Base-by-base conservation (phyloP, 2,888 invertebrate species). In the Unio delphinus region DNA sequence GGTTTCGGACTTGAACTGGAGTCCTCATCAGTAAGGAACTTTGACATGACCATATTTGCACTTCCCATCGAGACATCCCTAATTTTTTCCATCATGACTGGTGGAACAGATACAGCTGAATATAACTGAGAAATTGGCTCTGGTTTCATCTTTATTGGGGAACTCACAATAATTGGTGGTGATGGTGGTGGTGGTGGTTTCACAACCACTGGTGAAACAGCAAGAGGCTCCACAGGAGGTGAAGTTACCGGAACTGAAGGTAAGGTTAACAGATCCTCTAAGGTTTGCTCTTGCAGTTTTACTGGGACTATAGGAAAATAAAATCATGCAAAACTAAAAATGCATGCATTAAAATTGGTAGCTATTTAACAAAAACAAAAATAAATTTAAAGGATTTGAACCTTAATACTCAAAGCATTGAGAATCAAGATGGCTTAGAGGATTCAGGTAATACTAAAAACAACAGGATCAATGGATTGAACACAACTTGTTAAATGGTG, bases 1-100 rank as follows among this genome's bases (percentile, higher is more conserved):
- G 85, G 83, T 73, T 84, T 84, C 56, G 87, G 87, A 79, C 87
- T 88, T 66, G 80, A 66, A 61, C 68, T 82, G 1, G 82, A 81
- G n/a, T 87, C 88, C 54, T 81, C 83, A 67, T 81, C 81, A 54
- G 85, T 75, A 60, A 75, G 76, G 65, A 86, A 83, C 34, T 79
- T 74, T 20, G 75, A 65, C 45, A 69, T 64, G 7, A 69, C 68
- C 61, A 72, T 70, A 61, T 70, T 58, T 61, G 66, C 71, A 23
- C 69, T 72, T 65, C 75, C 73, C 59, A 67, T 67, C 59, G 65
- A 64, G 28, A 72, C 66, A 66, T 67, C 71, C n/a, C 74, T 70
- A 20, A 68, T 69, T 23, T 72, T 72, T 3, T 74, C 69, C 55
- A 69, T 65, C 26, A 70, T 66, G 54, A 5, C 45, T 45, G 45